Evolutionary conservation across 2,888 invertebrate species (phyloP), one percentile per base, ranked within the genome.

Genomic region (Stenotaenia linearis): DNA sequence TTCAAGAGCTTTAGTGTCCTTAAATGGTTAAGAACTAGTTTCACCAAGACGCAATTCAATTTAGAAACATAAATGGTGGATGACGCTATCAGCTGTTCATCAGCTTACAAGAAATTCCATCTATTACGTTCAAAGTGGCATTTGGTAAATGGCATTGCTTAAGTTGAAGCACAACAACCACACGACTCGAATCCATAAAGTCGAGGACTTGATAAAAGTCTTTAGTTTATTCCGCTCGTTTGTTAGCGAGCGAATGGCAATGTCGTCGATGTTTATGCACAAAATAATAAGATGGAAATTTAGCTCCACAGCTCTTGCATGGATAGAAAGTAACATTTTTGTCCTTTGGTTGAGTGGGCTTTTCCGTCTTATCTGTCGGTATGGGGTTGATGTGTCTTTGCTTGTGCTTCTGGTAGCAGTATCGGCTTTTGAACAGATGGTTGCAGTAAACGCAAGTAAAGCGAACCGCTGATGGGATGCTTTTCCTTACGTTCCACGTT

Each of bases 251-350:
- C 25, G 40, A 78, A 77, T 96, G 95, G 84, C 95, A 95, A 84
- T 92, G 87, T 87, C 95, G 95, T 78, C 94, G 89, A 85, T 96
- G 96, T 85, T 96, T 96, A 86, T 96, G 95, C 28, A 95, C 95
- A 88, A 96, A 96, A 87, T 96, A 96, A 85, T 96, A 96, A 82
- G 94, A 95, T 0, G 96, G 96, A 86, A 96, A 96, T 86, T 95
- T 95, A 83, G 91, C 93, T 23, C 96, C 95, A 86, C 96, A 96
- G 0, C 93, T 94, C 87, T 95, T 96, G 87, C 96, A 96, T 0
- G 96, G 95, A 87, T 95, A 96, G 88, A 95, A 96, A 86, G 95
- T 95, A 0, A 95, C 90, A 84, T 95, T 92, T 86, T 94, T 90
- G 83, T 93, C 92, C 77, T 92, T 85, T 4, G 91, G 88, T 78